Evolutionary conservation across 2,797 vertebrate genomes (phyloP).

Genomic region (Adelosebastes latens): DNA sequence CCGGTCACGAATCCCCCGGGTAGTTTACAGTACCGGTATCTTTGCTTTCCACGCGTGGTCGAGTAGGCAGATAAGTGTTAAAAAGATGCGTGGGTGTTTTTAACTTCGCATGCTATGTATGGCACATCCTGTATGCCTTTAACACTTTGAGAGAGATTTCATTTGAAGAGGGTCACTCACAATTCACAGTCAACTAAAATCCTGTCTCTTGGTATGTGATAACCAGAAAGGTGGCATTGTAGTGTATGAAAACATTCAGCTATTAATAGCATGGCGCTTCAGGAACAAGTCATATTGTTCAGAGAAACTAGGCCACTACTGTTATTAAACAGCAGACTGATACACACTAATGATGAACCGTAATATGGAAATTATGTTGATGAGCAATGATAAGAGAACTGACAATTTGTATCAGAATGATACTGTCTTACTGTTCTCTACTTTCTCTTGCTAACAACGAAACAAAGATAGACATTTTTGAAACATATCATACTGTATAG

Average conservation of each 20-base stretch:
- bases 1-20: constrained; percentile 4
- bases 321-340: background rate
- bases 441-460: constrained; percentile 13
- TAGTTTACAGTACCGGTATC: background rate
- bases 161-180: background rate
- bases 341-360: background rate
- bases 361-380: background rate
- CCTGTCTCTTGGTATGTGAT: background rate
- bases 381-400: background rate
- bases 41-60: background rate
- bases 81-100: background rate
- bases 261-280: background rate
- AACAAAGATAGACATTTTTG: background rate
- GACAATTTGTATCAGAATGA: constrained; percentile 6
- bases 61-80: constrained; percentile 13
- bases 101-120: constrained; percentile 5
- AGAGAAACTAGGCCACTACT: background rate
- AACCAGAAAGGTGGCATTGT: background rate
- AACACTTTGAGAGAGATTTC: constrained; percentile 6
- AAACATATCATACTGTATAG: background rate
- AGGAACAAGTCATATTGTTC: background rate
- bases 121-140: constrained; percentile 9
- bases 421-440: background rate
- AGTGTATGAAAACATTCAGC: background rate
- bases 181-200: background rate